A percentile compares a stretch with the other conserved stretches of the same genome.
phyloP scores from a whole-genome alignment of 2,888 invertebrate species.

The Zaprionus lineosus region DNA sequence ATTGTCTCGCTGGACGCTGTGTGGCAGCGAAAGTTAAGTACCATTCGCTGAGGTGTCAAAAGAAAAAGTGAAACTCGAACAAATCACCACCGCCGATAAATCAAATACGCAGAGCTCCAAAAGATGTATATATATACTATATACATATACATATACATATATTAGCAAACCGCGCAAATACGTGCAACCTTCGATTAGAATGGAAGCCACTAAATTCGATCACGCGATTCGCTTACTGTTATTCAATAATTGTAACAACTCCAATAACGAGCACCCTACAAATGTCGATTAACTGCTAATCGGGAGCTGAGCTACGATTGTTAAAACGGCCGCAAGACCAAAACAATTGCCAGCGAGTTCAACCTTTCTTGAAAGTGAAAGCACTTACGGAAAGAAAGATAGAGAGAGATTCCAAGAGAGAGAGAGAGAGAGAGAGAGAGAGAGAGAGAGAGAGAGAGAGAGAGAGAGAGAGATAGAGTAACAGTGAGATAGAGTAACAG shows the following conservation, averaged over 20 bases:
- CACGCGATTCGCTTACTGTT: constrained; percentile 17
- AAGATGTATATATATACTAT: constrained; percentile 8
- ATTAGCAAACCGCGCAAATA: constrained; percentile 16
- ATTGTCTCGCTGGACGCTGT: constrained; percentile 21
- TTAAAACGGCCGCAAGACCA: constrained; percentile 47
- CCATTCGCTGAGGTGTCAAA: constrained; percentile 61
- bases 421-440: constrained; percentile 14
- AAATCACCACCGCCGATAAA: constrained; percentile 28
- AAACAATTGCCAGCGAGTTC: constrained; percentile 57
- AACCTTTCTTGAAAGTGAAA: constrained; percentile 73
- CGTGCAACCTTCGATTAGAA: constrained; percentile 27
- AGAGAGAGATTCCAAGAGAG: not conserved
- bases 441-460: constrained; percentile 11
- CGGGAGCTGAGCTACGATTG: constrained; percentile 45
- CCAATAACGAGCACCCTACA: constrained; percentile 33
- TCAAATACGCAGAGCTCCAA: constrained; percentile 16
- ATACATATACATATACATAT: too few relatives aligned
- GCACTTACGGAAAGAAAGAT: constrained; percentile 45
- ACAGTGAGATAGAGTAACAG: constrained; percentile 20
- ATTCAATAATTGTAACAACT: constrained; percentile 41
- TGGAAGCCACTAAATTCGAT: constrained; percentile 15
- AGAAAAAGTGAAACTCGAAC: constrained; percentile 64
- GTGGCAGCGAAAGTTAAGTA: constrained; percentile 60
- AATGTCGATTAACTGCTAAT: constrained; percentile 53
- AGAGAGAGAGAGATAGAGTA: constrained; percentile 19